phyloP scores from a whole-genome alignment of 1,140 invertebrate genomes.

The Solenopsis fugax region DNA sequence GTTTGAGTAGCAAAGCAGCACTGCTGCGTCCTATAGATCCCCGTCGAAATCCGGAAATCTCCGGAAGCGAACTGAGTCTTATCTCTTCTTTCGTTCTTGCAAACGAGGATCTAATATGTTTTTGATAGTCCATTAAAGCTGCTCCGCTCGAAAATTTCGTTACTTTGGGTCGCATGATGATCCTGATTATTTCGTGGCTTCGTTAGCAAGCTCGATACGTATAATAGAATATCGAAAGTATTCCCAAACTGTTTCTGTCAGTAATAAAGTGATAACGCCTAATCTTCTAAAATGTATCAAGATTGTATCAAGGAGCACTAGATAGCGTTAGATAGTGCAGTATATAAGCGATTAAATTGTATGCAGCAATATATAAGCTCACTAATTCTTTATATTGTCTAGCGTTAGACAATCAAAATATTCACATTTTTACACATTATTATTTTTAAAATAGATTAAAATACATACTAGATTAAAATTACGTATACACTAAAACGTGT shows the following conservation, averaged over 20 bases:
- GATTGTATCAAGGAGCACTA: not conserved
- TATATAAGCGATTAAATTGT: not conserved
- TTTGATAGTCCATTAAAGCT: constrained; percentile 61
- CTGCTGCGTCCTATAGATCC: not conserved
- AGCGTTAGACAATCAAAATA: not conserved
- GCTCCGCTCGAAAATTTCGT: constrained; percentile 55
- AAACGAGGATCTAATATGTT: constrained; percentile 49
- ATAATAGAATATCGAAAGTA: not conserved
- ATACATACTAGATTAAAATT: not conserved
- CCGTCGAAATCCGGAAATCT: constrained; percentile 11
- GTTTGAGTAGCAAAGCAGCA: constrained; percentile 29
- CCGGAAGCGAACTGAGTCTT: not conserved
- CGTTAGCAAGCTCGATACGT: constrained; percentile 14
- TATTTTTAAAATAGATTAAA: not conserved
- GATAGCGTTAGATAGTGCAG: not conserved
- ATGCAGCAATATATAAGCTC: not conserved
- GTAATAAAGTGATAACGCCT: not conserved
- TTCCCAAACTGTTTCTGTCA: not conserved
- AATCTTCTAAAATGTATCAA: not conserved
- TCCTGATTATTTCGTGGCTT: constrained; percentile 53
- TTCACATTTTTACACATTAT: not conserved
- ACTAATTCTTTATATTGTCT: not conserved
- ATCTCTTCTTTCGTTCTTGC: constrained; percentile 7
- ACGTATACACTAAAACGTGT: too few relatives aligned
- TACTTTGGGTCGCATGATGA: constrained; percentile 42